Percentiles rank a stretch among this genome's conserved stretches.
Conservation (phyloP, 2,888 invertebrate species). For the Amphiduros pacificus region DNA sequence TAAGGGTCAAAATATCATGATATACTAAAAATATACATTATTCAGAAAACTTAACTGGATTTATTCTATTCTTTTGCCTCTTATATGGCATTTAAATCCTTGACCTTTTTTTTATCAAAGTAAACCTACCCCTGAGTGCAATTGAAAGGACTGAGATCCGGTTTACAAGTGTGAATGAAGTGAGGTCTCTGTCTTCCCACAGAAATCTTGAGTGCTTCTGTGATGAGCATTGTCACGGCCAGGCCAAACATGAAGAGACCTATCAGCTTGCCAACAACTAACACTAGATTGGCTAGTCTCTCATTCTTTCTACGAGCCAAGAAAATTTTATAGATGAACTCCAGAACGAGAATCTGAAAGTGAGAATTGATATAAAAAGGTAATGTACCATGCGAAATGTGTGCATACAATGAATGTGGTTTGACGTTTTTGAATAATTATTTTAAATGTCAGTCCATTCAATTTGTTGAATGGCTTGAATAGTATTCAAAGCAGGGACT, state of each 20-base stretch:
- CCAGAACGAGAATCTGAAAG: neutral
- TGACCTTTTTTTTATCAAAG: neutral
- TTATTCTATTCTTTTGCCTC: too few species aligned
- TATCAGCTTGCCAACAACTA: slow-evolving; percentile 2
- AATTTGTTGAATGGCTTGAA: too few species aligned
- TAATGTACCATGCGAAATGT: too few species aligned
- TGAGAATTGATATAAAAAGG: too few species aligned
- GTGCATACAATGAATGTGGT: too few species aligned
- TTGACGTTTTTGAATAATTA: too few species aligned
- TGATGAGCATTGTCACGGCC: neutral
- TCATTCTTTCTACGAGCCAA: neutral
- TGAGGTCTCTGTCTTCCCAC: slow-evolving; percentile 5
- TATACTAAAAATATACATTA: too few species aligned
- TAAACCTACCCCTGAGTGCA: slow-evolving; percentile 5
- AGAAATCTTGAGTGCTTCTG: slow-evolving; percentile 3
- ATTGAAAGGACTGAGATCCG: slow-evolving; percentile 2
- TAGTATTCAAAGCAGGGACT: too few species aligned
- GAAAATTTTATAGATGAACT: neutral
- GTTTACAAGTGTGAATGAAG: slow-evolving; percentile 11
- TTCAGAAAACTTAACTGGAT: too few species aligned
- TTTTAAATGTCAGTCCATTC: too few species aligned
- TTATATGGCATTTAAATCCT: too few species aligned
- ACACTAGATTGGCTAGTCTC: neutral
- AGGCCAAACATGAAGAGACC: slow-evolving; percentile 11
- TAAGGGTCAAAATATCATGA: too few species aligned